A percentile compares a stretch with the other conserved stretches of the same genome.
These are phyloP conservation scores for Sarcophaga caerulescens DNA, from an alignment of 2,888 invertebrate genomes.

Conservation along the genomic window DNA sequence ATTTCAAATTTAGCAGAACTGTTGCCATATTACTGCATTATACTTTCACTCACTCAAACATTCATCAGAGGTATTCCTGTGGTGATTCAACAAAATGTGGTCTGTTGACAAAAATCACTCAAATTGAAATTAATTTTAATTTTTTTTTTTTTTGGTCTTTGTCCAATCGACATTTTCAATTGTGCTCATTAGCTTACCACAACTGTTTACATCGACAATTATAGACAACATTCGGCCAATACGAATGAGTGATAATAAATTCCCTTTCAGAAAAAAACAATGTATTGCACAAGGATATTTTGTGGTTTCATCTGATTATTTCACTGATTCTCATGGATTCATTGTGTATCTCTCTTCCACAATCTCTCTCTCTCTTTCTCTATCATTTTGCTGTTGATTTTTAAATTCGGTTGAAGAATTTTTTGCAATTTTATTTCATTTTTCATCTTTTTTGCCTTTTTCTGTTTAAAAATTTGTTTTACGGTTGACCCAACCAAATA, in stretches of 20 bases:
- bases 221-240: neutral
- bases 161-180: too few relatives aligned
- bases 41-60: too few relatives aligned
- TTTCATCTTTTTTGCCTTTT: neutral
- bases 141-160: too few relatives aligned
- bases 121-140: too few relatives aligned
- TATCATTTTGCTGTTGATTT: too few relatives aligned
- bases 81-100: too few relatives aligned
- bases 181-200: neutral
- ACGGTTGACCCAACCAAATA: conserved; percentile 45
- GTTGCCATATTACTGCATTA: too few relatives aligned
- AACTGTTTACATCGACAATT: conserved; percentile 4
- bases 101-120: too few relatives aligned
- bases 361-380: too few relatives aligned
- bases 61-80: too few relatives aligned
- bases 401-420: conserved; percentile 15
- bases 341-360: too few relatives aligned
- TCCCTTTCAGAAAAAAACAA: neutral
- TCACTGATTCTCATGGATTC: neutral
- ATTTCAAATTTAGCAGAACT: too few relatives aligned
- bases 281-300: conserved; percentile 30
- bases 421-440: conserved; percentile 16
- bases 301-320: conserved; percentile 34
- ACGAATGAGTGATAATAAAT: neutral
- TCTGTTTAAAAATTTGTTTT: conserved; percentile 20